Evolutionary conservation across 2,888 invertebrate species (phyloP).

Genomic region (Petrolisthes cinctipes): DNA sequence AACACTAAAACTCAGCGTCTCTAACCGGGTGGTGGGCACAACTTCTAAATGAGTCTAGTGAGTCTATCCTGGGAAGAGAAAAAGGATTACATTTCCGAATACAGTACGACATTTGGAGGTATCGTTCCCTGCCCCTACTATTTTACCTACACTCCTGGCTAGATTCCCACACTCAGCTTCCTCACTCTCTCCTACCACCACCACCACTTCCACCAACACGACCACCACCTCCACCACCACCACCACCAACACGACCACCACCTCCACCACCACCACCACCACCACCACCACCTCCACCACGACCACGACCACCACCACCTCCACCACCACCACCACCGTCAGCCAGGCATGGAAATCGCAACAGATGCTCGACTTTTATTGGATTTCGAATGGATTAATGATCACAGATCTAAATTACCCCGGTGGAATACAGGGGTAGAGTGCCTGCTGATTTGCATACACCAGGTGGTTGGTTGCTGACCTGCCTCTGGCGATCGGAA

Average conservation of each 20-base stretch:
- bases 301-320: not conserved
- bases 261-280: not conserved
- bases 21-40: too few relatives aligned
- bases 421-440: not conserved
- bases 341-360: slow-evolving; percentile 1
- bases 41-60: too few relatives aligned
- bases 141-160: not conserved
- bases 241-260: not conserved
- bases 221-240: not conserved
- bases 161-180: not conserved
- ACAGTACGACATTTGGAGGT: not conserved
- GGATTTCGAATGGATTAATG: slow-evolving; percentile 27
- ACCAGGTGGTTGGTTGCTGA: not conserved
- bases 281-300: not conserved
- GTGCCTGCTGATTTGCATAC: slow-evolving; percentile 8
- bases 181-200: not conserved
- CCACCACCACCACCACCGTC: not conserved
- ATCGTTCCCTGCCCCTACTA: not conserved
- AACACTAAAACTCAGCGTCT: too few relatives aligned
- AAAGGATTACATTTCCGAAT: too few relatives aligned
- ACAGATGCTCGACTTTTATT: slow-evolving; percentile 26
- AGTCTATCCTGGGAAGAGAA: too few relatives aligned
- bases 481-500: not conserved
- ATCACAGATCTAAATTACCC: slow-evolving; percentile 24
- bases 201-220: not conserved